phyloP scores from a whole-genome alignment of 2,113 vertebrate species.

The Etheostoma spectabile region DNA sequence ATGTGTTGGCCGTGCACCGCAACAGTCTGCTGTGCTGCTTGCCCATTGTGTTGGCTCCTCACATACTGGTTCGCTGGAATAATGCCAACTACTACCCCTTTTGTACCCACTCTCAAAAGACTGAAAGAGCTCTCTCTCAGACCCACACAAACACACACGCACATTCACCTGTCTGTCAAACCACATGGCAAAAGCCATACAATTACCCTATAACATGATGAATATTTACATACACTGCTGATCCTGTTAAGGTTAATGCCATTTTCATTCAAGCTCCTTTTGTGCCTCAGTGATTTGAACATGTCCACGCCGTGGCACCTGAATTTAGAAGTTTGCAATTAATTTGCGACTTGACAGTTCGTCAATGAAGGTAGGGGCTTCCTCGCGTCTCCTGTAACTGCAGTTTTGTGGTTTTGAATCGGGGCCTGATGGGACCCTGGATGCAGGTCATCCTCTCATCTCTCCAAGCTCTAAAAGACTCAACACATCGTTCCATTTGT shows the following conservation, averaged over 20 bases:
- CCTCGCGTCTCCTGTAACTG: not conserved
- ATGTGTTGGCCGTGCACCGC: conserved; percentile 39
- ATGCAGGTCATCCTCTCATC: not conserved
- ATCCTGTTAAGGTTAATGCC: conserved; percentile 61
- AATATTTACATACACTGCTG: conserved; percentile 66
- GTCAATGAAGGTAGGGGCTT: conserved; percentile 23
- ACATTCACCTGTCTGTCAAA: conserved; percentile 67
- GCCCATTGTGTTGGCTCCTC: conserved; percentile 71
- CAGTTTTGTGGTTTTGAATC: not conserved
- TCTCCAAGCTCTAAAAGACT: not conserved
- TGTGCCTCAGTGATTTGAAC: conserved; percentile 18
- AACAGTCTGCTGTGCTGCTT: conserved; percentile 39
- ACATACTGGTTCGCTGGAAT: conserved; percentile 65
- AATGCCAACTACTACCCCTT: conserved; percentile 73
- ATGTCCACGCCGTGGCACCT: conserved; percentile 14
- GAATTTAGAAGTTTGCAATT: conserved; percentile 37
- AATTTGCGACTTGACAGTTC: conserved; percentile 43
- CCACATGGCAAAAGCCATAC: conserved; percentile 49
- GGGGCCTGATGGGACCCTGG: not conserved
- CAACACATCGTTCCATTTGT: not conserved
- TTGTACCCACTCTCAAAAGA: conserved; percentile 73
- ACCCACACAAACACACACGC: conserved; percentile 24
- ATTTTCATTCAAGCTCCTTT: conserved; percentile 36
- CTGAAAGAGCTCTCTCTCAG: conserved; percentile 44
- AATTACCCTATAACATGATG: conserved; percentile 53